Conservation (phyloP, 2,888 invertebrate genomes). For the Ischnus inquisitorius region DNA sequence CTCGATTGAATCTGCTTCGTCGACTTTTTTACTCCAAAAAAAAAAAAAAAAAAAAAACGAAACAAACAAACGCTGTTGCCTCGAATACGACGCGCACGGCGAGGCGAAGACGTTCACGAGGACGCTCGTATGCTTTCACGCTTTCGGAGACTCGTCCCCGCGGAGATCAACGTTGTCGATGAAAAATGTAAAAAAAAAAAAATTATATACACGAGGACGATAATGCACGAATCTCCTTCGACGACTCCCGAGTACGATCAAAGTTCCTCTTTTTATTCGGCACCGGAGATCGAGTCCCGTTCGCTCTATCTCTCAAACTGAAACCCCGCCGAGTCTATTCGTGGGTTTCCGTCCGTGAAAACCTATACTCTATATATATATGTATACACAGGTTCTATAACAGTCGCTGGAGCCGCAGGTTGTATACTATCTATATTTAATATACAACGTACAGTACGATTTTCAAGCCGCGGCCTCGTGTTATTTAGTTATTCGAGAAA, state of each 20-base stretch:
- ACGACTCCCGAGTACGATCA: conserved; percentile 29
- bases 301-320: conserved; percentile 67
- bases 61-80: conserved; percentile 25
- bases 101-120: conserved; percentile 53
- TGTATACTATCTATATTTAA: conserved; percentile 12
- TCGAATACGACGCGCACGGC: conserved; percentile 28
- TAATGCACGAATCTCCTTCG: conserved; percentile 29
- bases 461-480: conserved; percentile 12
- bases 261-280: conserved; percentile 47
- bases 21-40: not conserved
- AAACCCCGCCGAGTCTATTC: conserved; percentile 63
- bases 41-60: not conserved
- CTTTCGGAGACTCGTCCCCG: not conserved
- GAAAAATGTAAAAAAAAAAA: not conserved
- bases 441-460: conserved; percentile 11
- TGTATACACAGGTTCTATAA: conserved; percentile 18
- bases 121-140: conserved; percentile 27
- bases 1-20: not conserved
- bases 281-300: conserved; percentile 65
- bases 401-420: conserved; percentile 59
- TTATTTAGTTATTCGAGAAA: conserved; percentile 11
- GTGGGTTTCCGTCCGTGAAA: conserved; percentile 64
- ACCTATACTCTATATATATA: conserved; percentile 38
- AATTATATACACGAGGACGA: not conserved
- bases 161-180: not conserved